Base-by-base conservation (phyloP, 2,888 invertebrate species). In the Pollenia labialis region DNA sequence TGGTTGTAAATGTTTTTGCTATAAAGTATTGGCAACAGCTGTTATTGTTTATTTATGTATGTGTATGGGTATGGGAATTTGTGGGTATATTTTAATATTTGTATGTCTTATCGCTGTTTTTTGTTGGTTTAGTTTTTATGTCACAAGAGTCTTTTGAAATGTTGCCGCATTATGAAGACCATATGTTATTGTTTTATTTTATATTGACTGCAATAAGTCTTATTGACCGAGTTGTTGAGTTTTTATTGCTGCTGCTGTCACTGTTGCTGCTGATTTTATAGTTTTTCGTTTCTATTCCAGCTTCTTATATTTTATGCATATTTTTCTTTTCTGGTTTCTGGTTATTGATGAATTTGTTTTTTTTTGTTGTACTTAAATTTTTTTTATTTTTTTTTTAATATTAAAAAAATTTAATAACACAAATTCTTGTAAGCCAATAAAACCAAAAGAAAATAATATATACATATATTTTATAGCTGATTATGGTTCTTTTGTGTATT, bases 171-270 rank as follows among this genome's bases (percentile, higher is more conserved):
- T 84, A 74, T 79, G 72, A 74, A 79, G 64, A 66, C 84, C 72
- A 79, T 84, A 79, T 84, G 84, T 72, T 75, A 58, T 77, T 72
- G 71, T 77, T 77, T 72, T 77, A 46, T 52, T 66, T 84, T 50
- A 44, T 84, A 84, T 79, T 79, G 79, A 79, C 79, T 84, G 77
- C 84, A 84, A 84, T 84, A 84, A 84, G 77, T 79, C 72, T 74
- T 84, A 58, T 77, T 77, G 83, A 72, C 83, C 83, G 56, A 77
- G 46, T 71, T 77, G 64, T 77, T 83, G 62, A 75, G 18, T 83
- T 77, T 72, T 83, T 83, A 77, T 58, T 77, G 64, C 42, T 50
- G 23, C 6, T 72, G 42, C 48, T 54, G 40, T n/a, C n/a, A n/a
- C n/a, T 62, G 68, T 7, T 66, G 69, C 11, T 56, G 4, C 23